Conservation (phyloP, 2,888 invertebrate genomes). For the Syritta pipiens region DNA sequence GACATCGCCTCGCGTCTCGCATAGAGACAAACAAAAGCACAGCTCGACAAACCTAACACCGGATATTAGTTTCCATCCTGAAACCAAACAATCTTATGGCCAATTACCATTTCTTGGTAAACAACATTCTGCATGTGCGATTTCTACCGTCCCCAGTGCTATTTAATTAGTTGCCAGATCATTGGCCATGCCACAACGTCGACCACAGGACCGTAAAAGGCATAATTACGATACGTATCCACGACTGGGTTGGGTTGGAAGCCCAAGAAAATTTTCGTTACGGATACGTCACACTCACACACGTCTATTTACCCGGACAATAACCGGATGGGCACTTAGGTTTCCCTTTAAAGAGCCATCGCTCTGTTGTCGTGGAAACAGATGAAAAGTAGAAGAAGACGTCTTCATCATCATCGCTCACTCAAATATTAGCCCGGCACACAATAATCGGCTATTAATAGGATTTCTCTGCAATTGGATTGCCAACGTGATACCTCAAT, state of each 20-base stretch:
- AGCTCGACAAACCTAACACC: conserved; percentile 7
- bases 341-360: conserved; percentile 13
- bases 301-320: conserved; percentile 1
- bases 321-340: conserved; percentile 35
- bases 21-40: neutral
- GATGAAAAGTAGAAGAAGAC: conserved; percentile 13
- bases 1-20: neutral
- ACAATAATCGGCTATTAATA: conserved; percentile 63
- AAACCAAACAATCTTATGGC: conserved; percentile 29
- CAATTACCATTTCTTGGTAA: conserved; percentile 47
- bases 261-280: conserved; percentile 44
- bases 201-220: conserved; percentile 23
- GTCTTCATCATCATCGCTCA: conserved; percentile 47
- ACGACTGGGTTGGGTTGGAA: conserved; percentile 41
- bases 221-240: conserved; percentile 53
- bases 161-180: conserved; percentile 57
- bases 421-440: conserved; percentile 52
- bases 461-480: conserved; percentile 62
- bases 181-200: conserved; percentile 23
- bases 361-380: conserved; percentile 1
- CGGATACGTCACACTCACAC: conserved; percentile 48
- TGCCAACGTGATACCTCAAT: conserved; percentile 46
- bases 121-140: conserved; percentile 46
- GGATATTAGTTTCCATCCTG: conserved; percentile 47
- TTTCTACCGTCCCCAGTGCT: conserved; percentile 4